phyloP scores from a whole-genome alignment of 2,888 invertebrate species.

The Drosophila niveifrons region DNA sequence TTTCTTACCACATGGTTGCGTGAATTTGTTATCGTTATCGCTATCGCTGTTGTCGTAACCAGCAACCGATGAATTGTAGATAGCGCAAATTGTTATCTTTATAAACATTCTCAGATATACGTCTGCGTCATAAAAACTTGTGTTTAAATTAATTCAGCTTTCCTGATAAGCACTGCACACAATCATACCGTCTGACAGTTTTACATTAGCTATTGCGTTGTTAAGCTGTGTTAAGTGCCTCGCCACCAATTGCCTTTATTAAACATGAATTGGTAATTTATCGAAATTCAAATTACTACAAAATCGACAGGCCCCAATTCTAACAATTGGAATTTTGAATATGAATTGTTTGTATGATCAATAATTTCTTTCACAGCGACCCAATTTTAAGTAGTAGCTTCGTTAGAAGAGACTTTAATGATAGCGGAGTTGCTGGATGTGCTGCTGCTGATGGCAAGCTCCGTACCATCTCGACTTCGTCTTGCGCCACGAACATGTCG shows the following conservation, averaged over 20 bases:
- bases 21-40: constrained; percentile 42
- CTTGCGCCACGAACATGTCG: constrained; percentile 90
- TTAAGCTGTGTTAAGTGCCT: constrained; percentile 36
- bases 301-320: constrained; percentile 51
- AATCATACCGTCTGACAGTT: constrained; percentile 47
- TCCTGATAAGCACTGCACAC: constrained; percentile 41
- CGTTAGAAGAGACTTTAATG: constrained; percentile 84
- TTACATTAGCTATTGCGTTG: constrained; percentile 52
- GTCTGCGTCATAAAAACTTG: constrained; percentile 51
- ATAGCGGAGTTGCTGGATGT: constrained; percentile 79
- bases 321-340: background rate
- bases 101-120: constrained; percentile 39
- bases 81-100: constrained; percentile 60
- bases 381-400: constrained; percentile 85
- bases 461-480: constrained; percentile 86
- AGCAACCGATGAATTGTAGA: constrained; percentile 24
- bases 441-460: constrained; percentile 74
- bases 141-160: constrained; percentile 39
- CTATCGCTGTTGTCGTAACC: background rate
- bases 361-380: constrained; percentile 79
- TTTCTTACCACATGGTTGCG: constrained; percentile 27
- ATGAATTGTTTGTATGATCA: constrained; percentile 11
- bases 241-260: constrained; percentile 40
- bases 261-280: constrained; percentile 62
- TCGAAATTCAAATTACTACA: constrained; percentile 38